Base-by-base conservation (phyloP, 2,113 vertebrate genomes). In the Vulpes lagopus region DNA sequence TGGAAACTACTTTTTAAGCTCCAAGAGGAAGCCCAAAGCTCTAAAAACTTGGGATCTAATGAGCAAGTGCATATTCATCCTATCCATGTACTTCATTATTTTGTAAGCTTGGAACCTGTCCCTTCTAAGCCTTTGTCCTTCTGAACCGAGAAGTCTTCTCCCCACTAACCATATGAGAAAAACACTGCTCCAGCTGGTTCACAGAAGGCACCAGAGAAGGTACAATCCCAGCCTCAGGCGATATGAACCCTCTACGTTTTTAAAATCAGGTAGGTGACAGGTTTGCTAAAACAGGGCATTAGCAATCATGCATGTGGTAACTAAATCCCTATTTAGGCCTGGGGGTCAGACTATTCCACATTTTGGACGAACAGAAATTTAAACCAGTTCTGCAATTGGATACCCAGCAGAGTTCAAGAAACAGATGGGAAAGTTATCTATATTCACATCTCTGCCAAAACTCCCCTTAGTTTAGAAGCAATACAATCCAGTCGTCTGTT, bases 391-490 rank as follows among this genome's bases (percentile, higher is more conserved):
- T 17, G 80, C 87, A 80, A 78, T 30, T 27, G 27, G 69, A 94
- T 53, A 73, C 53, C 35, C 87, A 78, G 49, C 6, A 76, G 86
- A 86, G 79, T 67, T 90, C 35, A 76, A 64, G 89, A 64, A 84
- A 78, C 27, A 78, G 79, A 91, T 64, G 80, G 23, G 27, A 53
- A 97, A 81, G 20, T 81, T 64, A 64, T 38, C 60, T 64, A 30
- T 60, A 79, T 84, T 87, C 80, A 87, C n/a, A 96, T 64, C 82
- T 78, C 81, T 85, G 19, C 82, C 69, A 92, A 92, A 79, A 92
- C 32, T 10, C 59, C 62, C 79, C 71, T 91, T 32, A 90, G 91
- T 78, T 78, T 95, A 60, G 16, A 90, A 95, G 35, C 87, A 84
- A 86, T 81, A 57, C 15, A 83, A 95, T 55, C 57, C 80, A 95